Evolutionary conservation across 2,888 invertebrate genomes (phyloP).

Genomic region (Esperia sulphurella): DNA sequence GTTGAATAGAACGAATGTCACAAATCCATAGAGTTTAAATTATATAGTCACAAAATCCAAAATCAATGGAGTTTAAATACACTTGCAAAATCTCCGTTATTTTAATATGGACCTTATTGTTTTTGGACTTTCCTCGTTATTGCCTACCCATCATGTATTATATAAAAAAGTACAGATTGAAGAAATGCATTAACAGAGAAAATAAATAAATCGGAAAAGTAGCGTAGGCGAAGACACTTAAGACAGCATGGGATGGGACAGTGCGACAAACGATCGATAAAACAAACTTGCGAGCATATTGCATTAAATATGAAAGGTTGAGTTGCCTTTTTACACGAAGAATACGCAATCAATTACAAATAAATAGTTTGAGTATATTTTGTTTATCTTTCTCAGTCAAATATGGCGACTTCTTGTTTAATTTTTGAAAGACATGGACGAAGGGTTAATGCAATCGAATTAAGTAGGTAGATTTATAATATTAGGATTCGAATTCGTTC

Average conservation of each 20-base stretch:
- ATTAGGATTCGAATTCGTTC: not conserved
- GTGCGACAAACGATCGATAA: conserved; percentile 1
- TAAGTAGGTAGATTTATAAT: not conserved
- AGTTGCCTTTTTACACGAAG: not conserved
- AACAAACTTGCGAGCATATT: not conserved
- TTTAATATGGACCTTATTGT: too few species aligned
- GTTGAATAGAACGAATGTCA: too few species aligned
- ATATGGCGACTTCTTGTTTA: conserved; percentile 10
- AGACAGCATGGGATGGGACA: not conserved
- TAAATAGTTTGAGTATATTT: not conserved
- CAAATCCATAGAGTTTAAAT: too few species aligned
- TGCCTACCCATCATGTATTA: too few species aligned
- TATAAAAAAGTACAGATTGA: too few species aligned
- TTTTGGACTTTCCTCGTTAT: too few species aligned
- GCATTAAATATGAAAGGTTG: not conserved
- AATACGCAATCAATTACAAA: not conserved
- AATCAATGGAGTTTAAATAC: too few species aligned
- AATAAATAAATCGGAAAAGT: not conserved
- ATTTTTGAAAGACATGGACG: not conserved
- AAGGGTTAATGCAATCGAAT: not conserved
- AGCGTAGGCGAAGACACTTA: not conserved
- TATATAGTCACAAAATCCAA: too few species aligned
- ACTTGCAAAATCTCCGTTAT: too few species aligned
- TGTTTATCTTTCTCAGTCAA: conserved; percentile 10
- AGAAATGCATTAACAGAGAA: not conserved